Base-by-base conservation (phyloP, 2,113 vertebrate species). In the Anhinga anhinga region DNA sequence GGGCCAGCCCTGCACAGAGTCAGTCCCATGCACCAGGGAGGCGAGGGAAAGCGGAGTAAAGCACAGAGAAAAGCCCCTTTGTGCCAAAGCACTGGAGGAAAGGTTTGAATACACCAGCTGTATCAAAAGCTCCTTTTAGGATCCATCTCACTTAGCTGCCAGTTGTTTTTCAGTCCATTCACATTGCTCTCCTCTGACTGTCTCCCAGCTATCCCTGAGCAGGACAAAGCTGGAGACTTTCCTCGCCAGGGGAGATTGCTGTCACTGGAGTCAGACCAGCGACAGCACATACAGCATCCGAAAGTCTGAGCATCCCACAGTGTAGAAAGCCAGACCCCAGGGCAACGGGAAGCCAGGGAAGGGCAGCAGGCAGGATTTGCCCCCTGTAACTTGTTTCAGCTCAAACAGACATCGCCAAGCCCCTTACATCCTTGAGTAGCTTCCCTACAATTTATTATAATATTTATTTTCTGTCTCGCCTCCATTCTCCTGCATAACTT, bases 71-170 rank as follows among this genome's bases (percentile, higher is more conserved):
- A 82, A 86, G 13, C 56, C 42, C 47, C 23, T 93, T 93, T 67
- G 66, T 79, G 61, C 49, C 53, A 14, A 1, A 1, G 16, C 34
- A 0, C 58, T 72, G 63, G 63, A 63, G 59, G 61, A 23, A n/a
- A 79, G 38, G 56, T 76, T 53, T 62, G 70, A 58, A 70, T 55
- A 19, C 78, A 34, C 10, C 74, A 82, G 61, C 42, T 56, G 14
- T 13, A 76, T 85, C 83, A 85, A 93, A 94, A 93, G 79, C 61
- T 56, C 73, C 79, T 71, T 49, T 84, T 59, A 85, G 79, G 56
- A 71, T 58, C 84, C 9, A 2, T 34, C 63, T 72, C 61, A 4
- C 65, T 85, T 15, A 16, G 19, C 42, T 49, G 69, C n/a, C 29
- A 1, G n/a, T 36, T 62, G 7, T 6, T 73, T 81, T 40, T 34